Percentiles rank a stretch among this genome's conserved stretches.
Evolutionary conservation across 2,113 vertebrate genomes (phyloP).

Genomic region (Oryzias celebensis): DNA sequence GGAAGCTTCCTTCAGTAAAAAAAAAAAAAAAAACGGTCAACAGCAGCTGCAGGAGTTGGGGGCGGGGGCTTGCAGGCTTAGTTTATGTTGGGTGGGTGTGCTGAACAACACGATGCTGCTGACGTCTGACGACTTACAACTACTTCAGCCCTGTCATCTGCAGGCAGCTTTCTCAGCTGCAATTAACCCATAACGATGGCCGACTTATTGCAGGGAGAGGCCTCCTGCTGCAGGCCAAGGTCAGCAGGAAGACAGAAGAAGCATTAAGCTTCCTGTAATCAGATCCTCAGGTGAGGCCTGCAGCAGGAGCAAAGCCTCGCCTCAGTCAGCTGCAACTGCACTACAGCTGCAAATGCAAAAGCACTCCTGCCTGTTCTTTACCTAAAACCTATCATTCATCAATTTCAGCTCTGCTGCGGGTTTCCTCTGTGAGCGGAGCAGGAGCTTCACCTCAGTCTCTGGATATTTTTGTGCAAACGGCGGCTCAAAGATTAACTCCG

Average conservation of each 20-base stretch:
- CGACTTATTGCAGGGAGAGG: background rate
- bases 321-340: background rate
- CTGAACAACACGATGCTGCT: slow-evolving; percentile 5
- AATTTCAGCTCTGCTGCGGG: no score
- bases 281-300: slow-evolving; percentile 34
- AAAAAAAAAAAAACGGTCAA: no score
- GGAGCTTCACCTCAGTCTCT: no score
- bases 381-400: no score
- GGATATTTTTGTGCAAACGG: no score
- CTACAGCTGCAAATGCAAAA: background rate
- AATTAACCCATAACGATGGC: background rate
- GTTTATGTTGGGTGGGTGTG: background rate
- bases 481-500: no score
- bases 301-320: slow-evolving; percentile 22
- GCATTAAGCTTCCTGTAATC: slow-evolving; percentile 49
- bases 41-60: no score
- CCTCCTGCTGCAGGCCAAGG: slow-evolving; percentile 15
- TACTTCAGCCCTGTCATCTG: background rate
- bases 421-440: no score
- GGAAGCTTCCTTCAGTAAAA: no score
- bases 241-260: slow-evolving; percentile 33
- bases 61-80: no score
- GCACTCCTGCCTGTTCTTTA: no score
- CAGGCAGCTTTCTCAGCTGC: background rate
- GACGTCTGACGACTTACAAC: slow-evolving; percentile 21